A percentile compares a stretch with the other conserved stretches of the same genome.
These are phyloP conservation scores for Hemaris fuciformis DNA, from an alignment of 2,888 invertebrate genomes.

Conservation along the genomic window DNA sequence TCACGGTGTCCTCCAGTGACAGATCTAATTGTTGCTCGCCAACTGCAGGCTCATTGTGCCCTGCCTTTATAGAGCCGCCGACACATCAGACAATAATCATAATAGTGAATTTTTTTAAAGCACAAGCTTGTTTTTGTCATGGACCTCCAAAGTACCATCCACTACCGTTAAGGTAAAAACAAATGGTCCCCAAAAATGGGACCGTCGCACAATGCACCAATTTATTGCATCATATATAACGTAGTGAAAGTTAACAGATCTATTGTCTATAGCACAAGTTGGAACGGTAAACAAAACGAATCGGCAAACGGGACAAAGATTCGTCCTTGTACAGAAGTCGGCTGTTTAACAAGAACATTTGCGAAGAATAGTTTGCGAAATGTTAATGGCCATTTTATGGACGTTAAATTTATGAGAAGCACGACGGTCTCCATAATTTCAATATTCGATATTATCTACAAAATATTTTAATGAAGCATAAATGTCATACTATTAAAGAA, in stretches of 20 bases:
- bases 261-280: constrained; percentile 53
- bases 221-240: constrained; percentile 77
- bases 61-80: constrained; percentile 55
- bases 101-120: constrained; percentile 56
- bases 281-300: constrained; percentile 68
- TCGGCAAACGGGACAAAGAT: constrained; percentile 46
- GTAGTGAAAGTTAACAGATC: constrained; percentile 70
- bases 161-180: constrained; percentile 76
- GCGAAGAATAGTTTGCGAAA: constrained; percentile 55
- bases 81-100: constrained; percentile 46
- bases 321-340: constrained; percentile 64
- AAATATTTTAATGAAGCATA: background rate
- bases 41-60: constrained; percentile 50
- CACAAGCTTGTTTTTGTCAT: constrained; percentile 62
- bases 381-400: constrained; percentile 50
- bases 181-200: constrained; percentile 56
- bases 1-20: constrained; percentile 62
- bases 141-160: constrained; percentile 59
- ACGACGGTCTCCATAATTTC: constrained; percentile 9
- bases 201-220: constrained; percentile 43
- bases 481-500: background rate
- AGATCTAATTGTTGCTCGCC: constrained; percentile 58
- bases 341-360: constrained; percentile 58
- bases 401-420: constrained; percentile 35
- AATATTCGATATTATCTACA: constrained; percentile 1